Conservation (phyloP, 2,797 vertebrate species). For the Poliocrania exsul region DNA sequence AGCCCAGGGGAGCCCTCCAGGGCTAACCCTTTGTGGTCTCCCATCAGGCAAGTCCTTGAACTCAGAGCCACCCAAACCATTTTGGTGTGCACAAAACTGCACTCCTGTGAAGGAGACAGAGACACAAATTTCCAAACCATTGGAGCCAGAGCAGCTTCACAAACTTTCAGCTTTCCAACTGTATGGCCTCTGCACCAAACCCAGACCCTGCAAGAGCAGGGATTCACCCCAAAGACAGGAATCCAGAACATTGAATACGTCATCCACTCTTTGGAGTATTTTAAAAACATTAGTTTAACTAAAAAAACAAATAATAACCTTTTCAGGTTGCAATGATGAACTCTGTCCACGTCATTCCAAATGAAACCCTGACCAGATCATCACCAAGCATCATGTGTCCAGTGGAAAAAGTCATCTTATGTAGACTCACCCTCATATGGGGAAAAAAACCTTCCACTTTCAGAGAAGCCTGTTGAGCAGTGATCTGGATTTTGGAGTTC, state of each 20-base stretch:
- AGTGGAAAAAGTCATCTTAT: not conserved
- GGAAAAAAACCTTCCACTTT: fast-evolving
- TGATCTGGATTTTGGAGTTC: not conserved
- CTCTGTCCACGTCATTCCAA: not conserved
- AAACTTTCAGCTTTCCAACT: not conserved
- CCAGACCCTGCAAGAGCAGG: not conserved
- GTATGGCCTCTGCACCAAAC: not conserved
- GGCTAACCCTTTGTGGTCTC: too few relatives aligned
- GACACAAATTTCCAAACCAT: not conserved
- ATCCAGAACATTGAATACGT: fast-evolving
- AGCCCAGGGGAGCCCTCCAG: not conserved
- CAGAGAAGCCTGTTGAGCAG: not conserved
- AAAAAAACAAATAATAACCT: fast-evolving
- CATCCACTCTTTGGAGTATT: too few relatives aligned
- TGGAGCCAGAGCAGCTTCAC: not conserved
- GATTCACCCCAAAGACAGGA: not conserved
- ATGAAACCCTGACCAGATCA: not conserved
- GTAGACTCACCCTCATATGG: fast-evolving
- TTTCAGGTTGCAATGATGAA: not conserved
- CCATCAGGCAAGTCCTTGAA: not conserved
- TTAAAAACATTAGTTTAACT: not conserved
- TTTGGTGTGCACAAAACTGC: fast-evolving
- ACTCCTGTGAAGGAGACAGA: fast-evolving
- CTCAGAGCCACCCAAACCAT: fast-evolving
- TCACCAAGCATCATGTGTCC: not conserved